phyloP scores from a whole-genome alignment of 2,797 vertebrate genomes.

The Cheirogaleus major region DNA sequence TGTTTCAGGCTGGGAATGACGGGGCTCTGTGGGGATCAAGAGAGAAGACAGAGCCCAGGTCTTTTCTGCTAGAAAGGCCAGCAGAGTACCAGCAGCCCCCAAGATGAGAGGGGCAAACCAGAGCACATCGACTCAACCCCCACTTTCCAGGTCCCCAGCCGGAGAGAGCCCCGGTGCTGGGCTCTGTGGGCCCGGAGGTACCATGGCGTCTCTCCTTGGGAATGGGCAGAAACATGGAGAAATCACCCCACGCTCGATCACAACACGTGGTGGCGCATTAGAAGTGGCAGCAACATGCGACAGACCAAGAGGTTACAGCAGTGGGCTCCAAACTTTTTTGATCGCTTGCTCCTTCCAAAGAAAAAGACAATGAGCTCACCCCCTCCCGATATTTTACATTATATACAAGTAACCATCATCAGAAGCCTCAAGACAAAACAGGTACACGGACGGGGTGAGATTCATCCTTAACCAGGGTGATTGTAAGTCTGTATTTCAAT shows the following conservation, averaged over 20 bases:
- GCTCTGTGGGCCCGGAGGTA: neutral
- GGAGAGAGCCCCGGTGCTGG: neutral
- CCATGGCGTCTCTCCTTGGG: neutral
- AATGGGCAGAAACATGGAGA: neutral
- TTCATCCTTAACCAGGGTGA: neutral
- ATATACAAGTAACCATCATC: neutral
- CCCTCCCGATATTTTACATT: neutral
- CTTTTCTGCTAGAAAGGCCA: neutral
- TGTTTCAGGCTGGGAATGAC: neutral
- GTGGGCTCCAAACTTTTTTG: neutral
- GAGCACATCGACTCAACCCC: neutral
- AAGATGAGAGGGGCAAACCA: fast-evolving
- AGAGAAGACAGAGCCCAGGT: neutral
- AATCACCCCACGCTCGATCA: neutral
- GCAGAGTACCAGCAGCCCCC: too few relatives aligned
- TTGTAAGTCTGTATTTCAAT: neutral
- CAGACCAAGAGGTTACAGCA: neutral
- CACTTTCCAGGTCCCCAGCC: neutral
- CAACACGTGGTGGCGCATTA: fast-evolving
- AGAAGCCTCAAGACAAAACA: neutral
- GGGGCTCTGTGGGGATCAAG: neutral
- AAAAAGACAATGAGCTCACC: neutral
- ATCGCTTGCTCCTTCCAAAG: neutral
- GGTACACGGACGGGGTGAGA: fast-evolving
- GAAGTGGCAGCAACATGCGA: neutral